Conservation (phyloP, 1,140 invertebrate genomes). For the Bombus sylvicola region DNA sequence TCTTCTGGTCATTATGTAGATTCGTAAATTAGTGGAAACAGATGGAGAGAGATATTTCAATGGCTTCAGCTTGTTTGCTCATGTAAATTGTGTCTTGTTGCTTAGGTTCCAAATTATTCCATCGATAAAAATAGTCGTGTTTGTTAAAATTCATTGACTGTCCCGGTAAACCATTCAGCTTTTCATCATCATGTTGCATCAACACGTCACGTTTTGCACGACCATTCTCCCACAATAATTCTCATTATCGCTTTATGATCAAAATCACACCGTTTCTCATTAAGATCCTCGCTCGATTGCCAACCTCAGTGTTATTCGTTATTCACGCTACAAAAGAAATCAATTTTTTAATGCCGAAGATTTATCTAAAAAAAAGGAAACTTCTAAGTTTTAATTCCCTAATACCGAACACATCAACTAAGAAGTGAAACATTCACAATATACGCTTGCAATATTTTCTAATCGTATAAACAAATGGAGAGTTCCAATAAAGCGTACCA, state of each 20-base stretch:
- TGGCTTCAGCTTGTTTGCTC: neutral
- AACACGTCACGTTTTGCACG: neutral
- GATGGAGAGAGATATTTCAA: neutral
- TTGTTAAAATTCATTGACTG: slow-evolving; percentile 9
- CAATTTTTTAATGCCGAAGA: neutral
- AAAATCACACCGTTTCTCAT: neutral
- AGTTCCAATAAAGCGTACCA: neutral
- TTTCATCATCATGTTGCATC: neutral
- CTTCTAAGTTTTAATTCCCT: neutral
- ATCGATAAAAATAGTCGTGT: slow-evolving; percentile 6
- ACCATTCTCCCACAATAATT: neutral
- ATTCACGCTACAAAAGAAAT: neutral
- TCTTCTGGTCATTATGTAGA: neutral
- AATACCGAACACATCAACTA: neutral
- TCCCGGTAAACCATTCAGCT: neutral
- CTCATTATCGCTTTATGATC: neutral
- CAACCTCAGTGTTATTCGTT: neutral
- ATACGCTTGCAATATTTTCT: neutral
- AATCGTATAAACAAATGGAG: neutral
- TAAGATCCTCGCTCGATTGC: neutral
- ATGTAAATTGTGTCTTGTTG: neutral
- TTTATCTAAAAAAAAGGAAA: neutral
- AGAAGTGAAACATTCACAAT: neutral
- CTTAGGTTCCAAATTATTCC: neutral
- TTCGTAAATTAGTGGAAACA: no score